Conservation (phyloP, 2,113 vertebrate species). For the Dipodomys spectabilis region DNA sequence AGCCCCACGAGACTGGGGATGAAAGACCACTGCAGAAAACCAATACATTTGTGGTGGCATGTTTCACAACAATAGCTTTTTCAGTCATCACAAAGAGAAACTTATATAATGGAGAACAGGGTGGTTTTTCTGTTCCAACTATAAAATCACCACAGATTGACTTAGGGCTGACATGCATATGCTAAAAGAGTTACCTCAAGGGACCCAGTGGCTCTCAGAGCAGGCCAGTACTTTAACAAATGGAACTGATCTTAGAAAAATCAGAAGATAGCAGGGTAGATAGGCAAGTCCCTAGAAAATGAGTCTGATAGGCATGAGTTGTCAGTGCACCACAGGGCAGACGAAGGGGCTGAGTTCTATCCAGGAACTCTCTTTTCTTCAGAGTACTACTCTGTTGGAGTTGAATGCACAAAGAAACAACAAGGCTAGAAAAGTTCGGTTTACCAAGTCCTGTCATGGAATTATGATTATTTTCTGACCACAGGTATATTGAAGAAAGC, state of each 20-base stretch:
- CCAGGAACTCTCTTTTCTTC: neutral
- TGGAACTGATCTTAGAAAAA: neutral
- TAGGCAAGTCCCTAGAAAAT: neutral
- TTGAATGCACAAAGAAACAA: neutral
- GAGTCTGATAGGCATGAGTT: neutral
- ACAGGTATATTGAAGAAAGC: neutral
- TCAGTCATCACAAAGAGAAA: neutral
- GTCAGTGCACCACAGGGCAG: neutral
- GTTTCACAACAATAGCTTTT: constrained; percentile 8
- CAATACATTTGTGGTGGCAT: neutral
- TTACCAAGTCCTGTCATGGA: neutral
- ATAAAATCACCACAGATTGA: constrained; percentile 29
- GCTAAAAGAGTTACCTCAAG: neutral
- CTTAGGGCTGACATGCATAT: neutral
- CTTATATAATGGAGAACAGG: constrained; percentile 15
- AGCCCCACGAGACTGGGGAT: neutral
- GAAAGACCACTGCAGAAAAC: neutral
- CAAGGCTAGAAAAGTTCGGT: neutral
- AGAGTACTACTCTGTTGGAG: neutral
- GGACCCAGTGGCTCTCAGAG: constrained; percentile 1
- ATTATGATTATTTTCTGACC: neutral
- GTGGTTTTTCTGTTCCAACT: neutral
- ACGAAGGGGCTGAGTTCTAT: neutral
- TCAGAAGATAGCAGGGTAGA: neutral
- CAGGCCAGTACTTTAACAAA: neutral